Evolutionary conservation across 1,140 invertebrate species (phyloP), one percentile per base, ranked within the genome.

Genomic region (Cryptotermes secundus): DNA sequence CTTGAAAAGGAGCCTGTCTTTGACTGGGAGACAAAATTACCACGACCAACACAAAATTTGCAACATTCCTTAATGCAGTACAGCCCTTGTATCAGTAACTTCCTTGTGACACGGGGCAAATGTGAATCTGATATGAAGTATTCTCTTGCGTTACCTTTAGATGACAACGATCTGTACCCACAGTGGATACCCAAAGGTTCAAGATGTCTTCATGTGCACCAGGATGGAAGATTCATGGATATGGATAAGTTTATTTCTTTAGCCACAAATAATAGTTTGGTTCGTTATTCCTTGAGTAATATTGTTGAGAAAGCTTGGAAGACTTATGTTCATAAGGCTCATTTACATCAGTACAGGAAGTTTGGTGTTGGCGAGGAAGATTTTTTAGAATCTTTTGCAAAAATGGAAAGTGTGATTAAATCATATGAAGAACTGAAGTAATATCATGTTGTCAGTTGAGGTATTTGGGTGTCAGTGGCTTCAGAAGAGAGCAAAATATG

Each of bases 281-380:
- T 91, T 81, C 86, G 88, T 85, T 81, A 87, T 35, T 84, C 88
- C 6, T 85, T 92, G 7, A 89, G 92, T 82, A 22, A 34, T 7
- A 87, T 91, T 45, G 86, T 92, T 42, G 86, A 88, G 7, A 90
- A 91, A 85, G 90, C 91, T 19, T 92, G 91, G 91, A 90, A 87
- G 81, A 87, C 89, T 72, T 92, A 91, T 84, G 87, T 87, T 12
- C 87, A 91, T 86, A 88, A 88, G n/a, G 91, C 91, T 34, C 92
- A 90, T 87, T 86, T 92, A 49, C 80, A 84, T 88, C 91, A 91
- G 79, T 92, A 92, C 85, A 89, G 89, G 85, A 90, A 90, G 85
- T 91, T 88, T 86, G 90, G 89, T 31, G 85, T 92, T 24, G 89
- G 90, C 83, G 90, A 92, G 14, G 87, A 90, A 49, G 89, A 91